A percentile compares a stretch with the other conserved stretches of the same genome.
These are phyloP conservation scores for Pseudomyrmex concolor DNA, from an alignment of 1,140 invertebrate species.

Conservation along the genomic window DNA sequence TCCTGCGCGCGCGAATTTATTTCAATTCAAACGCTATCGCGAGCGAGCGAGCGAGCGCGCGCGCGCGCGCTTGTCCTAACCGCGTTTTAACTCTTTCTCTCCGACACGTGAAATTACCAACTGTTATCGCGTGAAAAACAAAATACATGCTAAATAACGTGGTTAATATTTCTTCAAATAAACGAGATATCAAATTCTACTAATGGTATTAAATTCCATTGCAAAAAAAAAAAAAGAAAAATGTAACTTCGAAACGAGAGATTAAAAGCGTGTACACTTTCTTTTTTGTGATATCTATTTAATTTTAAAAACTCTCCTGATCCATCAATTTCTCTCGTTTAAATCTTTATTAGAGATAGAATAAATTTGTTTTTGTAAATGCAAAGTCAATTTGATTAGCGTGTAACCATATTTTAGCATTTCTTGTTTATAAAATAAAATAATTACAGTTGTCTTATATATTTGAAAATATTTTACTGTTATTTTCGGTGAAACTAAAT, in stretches of 20 bases:
- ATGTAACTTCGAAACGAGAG: not conserved
- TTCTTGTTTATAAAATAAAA: too few relatives aligned
- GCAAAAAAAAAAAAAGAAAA: not conserved
- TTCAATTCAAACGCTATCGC: constrained; percentile 18
- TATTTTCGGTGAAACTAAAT: too few relatives aligned
- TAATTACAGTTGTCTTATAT: too few relatives aligned
- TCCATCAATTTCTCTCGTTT: too few relatives aligned
- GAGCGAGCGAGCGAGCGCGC: not conserved
- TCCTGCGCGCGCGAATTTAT: constrained; percentile 18
- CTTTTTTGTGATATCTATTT: too few relatives aligned
- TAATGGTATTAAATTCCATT: not conserved
- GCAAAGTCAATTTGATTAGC: too few relatives aligned
- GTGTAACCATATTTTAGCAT: too few relatives aligned
- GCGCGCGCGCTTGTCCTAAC: not conserved
- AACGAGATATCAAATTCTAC: not conserved
- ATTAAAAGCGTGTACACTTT: too few relatives aligned
- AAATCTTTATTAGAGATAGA: too few relatives aligned
- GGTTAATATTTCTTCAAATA: not conserved
- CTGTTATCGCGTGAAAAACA: not conserved
- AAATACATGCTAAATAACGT: not conserved
- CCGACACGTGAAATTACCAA: not conserved
- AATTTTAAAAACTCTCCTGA: too few relatives aligned
- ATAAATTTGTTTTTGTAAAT: too few relatives aligned
- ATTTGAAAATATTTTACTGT: too few relatives aligned
- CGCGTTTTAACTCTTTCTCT: not conserved